Evolutionary conservation across 2,888 invertebrate species (phyloP), one percentile per base, ranked within the genome.

Genomic region (Pristionchus exspectatus): DNA sequence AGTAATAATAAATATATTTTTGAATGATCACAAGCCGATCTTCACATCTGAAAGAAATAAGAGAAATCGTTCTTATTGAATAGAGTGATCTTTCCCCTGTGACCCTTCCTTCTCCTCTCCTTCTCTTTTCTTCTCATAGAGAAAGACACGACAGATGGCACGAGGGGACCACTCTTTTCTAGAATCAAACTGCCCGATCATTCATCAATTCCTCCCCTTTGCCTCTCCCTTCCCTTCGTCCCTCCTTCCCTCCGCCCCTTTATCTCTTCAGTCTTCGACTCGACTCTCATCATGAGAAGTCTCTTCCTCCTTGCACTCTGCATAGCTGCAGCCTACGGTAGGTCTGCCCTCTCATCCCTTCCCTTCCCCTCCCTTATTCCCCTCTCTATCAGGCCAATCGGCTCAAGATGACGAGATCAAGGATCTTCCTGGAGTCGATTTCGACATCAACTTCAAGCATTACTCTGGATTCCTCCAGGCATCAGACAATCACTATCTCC

Each of bases 401-500:
- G 69, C 86, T 54, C 44, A 90, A 3, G 91, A 87, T 44, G 93
- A 93, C 69, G 93, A 94, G 92, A 94, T 94, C 92, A 92, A 91
- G 59, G 87, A 90, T 30, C 91, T 94, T 59, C 94, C 94, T 3
- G 94, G 94, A 63, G 91, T 94, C 54, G 90, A 92, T 56, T 94
- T 93, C 81, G 92, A 93, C 38, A 91, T 93, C 54, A 93, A 93
- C 90, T 94, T 94, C 92, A 94, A 93, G 90, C 94, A 95, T 85
- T 94, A 93, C 90, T 94, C 94, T 5, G 94, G 94, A 63, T 94
- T 93, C 91, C 90, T 94, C 89, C 93, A 95, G 89, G 96, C 95
- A n/a, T 94, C 95, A 4, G 94, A 95, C 63, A 95, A 94, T 54
- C 95, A 95, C 91, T 93, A 94, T 21, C 94, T 96, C 12, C 96